phyloP scores from a whole-genome alignment of 64 coral and sea anemone genomes.

The Catalaphyllia jardinei region DNA sequence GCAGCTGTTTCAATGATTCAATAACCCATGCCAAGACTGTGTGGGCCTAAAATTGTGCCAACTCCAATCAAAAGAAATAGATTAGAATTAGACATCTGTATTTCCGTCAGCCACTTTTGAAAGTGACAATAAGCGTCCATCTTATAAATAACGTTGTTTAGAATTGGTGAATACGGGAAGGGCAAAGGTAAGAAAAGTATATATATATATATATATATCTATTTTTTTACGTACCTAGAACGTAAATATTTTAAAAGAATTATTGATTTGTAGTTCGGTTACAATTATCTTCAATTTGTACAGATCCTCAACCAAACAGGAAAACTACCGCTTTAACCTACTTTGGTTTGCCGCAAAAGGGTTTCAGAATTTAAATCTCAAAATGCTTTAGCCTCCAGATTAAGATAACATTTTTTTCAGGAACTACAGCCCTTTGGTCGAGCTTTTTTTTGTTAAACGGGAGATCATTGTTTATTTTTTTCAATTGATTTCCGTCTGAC shows the following conservation, averaged over 20 bases:
- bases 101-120: constrained; percentile 6
- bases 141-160: neutral
- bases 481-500: constrained; percentile 22
- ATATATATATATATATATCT: too few species aligned
- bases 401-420: too few species aligned
- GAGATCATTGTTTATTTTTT: neutral
- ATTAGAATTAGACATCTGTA: neutral
- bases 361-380: neutral
- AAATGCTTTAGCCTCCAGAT: too few species aligned
- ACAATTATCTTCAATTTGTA: neutral
- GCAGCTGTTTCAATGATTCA: neutral
- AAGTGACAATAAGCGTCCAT: constrained; percentile 2
- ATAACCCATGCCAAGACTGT: neutral
- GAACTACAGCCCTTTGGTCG: neutral
- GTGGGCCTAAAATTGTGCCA: neutral
- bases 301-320: neutral
- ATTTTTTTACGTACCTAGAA: too few species aligned
- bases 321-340: neutral
- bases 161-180: neutral
- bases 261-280: neutral
- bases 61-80: constrained; percentile 4
- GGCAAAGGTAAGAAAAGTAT: neutral
- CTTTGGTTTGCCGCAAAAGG: neutral
- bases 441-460: neutral
- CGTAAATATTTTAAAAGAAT: neutral